These are phyloP conservation scores for Colaptes auratus DNA, from an alignment of 2,113 vertebrate species.

Conservation along the genomic window DNA sequence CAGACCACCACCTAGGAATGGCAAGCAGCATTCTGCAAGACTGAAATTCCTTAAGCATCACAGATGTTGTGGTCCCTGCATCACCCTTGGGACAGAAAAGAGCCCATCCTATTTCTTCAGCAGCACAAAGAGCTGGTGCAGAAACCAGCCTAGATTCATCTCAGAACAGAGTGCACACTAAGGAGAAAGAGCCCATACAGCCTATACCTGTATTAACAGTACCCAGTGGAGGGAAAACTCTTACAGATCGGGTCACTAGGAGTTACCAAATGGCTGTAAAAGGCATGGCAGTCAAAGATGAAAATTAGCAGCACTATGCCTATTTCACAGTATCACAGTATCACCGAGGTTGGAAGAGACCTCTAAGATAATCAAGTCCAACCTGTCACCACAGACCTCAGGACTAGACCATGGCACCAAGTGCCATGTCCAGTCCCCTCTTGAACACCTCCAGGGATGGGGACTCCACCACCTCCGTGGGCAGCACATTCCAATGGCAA, in stretches of 20 bases:
- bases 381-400: too few relatives aligned
- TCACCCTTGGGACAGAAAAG: neutral
- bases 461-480: too few relatives aligned
- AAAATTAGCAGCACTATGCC: neutral
- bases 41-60: neutral
- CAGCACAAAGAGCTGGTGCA: neutral
- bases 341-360: too few relatives aligned
- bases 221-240: neutral
- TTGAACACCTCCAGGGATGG: too few relatives aligned
- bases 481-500: too few relatives aligned
- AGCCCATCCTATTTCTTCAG: neutral
- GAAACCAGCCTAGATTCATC: neutral
- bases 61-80: neutral
- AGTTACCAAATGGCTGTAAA: neutral
- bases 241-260: accelerated
- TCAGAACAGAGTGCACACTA: neutral
- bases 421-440: too few relatives aligned
- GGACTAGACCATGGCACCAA: too few relatives aligned
- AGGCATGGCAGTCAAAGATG: neutral
- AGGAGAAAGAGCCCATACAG: neutral
- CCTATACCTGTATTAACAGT: neutral
- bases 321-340: neutral
- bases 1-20: neutral
- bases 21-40: neutral
- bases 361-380: too few relatives aligned